Evolutionary conservation across 2,888 invertebrate genomes (phyloP).

Genomic region (Urechis unicinctus): DNA sequence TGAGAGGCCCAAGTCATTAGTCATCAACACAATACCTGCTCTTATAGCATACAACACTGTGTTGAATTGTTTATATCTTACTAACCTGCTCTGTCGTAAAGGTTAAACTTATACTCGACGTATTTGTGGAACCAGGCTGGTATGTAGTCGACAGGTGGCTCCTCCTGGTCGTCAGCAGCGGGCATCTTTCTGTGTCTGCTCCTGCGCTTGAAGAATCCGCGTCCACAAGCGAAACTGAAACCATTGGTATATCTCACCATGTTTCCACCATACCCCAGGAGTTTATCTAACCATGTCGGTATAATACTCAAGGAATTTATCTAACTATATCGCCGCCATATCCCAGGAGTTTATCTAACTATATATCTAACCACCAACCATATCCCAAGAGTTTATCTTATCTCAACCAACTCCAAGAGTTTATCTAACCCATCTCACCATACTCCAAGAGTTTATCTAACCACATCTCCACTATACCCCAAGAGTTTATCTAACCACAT

Average conservation of each 20-base stretch:
- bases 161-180: slow-evolving; percentile 8
- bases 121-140: slow-evolving; percentile 46
- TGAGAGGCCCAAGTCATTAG: neutral
- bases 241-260: too few relatives aligned
- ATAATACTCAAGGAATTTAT: slow-evolving; percentile 18
- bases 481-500: neutral
- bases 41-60: too few relatives aligned
- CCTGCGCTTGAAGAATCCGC: neutral
- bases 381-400: too few relatives aligned
- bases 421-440: too few relatives aligned
- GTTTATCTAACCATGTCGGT: slow-evolving; percentile 1
- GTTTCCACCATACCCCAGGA: neutral
- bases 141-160: slow-evolving; percentile 13
- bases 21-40: too few relatives aligned
- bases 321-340: too few relatives aligned
- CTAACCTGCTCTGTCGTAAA: slow-evolving; percentile 43
- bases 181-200: neutral
- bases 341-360: too few relatives aligned
- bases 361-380: too few relatives aligned
- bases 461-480: neutral
- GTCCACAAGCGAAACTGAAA: neutral
- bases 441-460: too few relatives aligned
- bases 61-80: neutral
- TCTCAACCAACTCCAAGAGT: too few relatives aligned
- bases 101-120: slow-evolving; percentile 44